These are phyloP conservation scores for Leiothrix lutea DNA, from an alignment of 2,113 vertebrate genomes.

Conservation along the genomic window DNA sequence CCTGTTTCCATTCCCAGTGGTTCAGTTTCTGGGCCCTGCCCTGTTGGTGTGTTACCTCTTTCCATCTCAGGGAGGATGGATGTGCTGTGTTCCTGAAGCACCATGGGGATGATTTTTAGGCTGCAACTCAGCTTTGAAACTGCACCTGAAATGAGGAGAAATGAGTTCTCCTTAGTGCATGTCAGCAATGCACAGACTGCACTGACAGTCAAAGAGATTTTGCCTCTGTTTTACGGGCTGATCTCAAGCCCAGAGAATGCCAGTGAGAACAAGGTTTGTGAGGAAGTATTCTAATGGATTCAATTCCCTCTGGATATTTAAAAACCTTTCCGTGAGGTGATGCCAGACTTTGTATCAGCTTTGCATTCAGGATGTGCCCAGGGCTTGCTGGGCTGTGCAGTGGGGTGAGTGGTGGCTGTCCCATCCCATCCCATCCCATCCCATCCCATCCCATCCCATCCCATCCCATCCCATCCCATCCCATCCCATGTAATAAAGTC, in stretches of 20 bases:
- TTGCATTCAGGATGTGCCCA: neutral
- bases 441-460: neutral
- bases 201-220: neutral
- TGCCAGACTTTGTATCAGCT: neutral
- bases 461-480: neutral
- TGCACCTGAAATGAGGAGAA: neutral
- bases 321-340: neutral
- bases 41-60: accelerated
- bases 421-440: neutral
- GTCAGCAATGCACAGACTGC: neutral
- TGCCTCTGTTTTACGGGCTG: neutral
- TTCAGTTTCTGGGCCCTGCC: neutral
- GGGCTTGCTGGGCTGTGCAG: neutral
- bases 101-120: neutral
- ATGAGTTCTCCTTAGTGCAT: accelerated
- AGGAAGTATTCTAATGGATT: neutral
- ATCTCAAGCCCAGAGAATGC: neutral
- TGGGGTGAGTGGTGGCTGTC: neutral
- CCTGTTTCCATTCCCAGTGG: accelerated
- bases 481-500: neutral
- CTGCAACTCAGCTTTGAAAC: neutral
- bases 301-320: neutral
- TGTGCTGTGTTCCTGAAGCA: accelerated
- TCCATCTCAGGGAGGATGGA: neutral
- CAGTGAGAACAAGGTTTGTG: neutral